Base-by-base conservation (phyloP, 2,888 invertebrate genomes). In the Colletes collaris region DNA sequence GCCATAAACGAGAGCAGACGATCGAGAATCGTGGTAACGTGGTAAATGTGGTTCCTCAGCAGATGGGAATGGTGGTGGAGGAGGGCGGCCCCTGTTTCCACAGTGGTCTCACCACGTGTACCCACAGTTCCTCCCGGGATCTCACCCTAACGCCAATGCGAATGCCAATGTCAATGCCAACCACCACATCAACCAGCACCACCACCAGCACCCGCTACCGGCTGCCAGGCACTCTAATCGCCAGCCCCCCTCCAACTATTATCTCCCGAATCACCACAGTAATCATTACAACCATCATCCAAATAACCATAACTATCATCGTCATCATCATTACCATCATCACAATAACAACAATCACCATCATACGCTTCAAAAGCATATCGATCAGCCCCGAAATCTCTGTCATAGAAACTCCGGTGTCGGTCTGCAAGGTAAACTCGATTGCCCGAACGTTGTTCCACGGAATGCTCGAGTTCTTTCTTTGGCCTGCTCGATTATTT, bases 91-190 rank as follows among this genome's bases (percentile, higher is more conserved):
- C 90, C 95, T 97, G 93, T 98, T 98, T 94, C 97, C 97, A 89
- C 97, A 98, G 95, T 98, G 98, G 97, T 97, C 97, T 90, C 97
- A 97, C 94, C 97, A 97, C 95, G 97, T 98, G 92, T 97, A 97
- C 94, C 97, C 98, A 90, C 97, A 98, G 95, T 98, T 97, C 95
- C 95, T 98, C 93, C 97, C 97, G 92, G 97, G 97, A 93, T 96
- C 97, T 94, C 97, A 97, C 94, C 97, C 97, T 90, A 96, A 95
- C 93, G 95, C 95, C 89, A 93, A 92, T 89, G 92, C 92, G 89
- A 94, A 94, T 89, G 93, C 93, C 88, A 94, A 94, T 92, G 94
- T 94, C 89, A 92, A 92, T 88, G 90, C 90, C 88, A 91, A 93
- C 91, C 93, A 92, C 91, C 93, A 93, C 91, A 93, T 93, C 89